Conservation (phyloP, 2,888 invertebrate species). For the Acronicta alni region DNA sequence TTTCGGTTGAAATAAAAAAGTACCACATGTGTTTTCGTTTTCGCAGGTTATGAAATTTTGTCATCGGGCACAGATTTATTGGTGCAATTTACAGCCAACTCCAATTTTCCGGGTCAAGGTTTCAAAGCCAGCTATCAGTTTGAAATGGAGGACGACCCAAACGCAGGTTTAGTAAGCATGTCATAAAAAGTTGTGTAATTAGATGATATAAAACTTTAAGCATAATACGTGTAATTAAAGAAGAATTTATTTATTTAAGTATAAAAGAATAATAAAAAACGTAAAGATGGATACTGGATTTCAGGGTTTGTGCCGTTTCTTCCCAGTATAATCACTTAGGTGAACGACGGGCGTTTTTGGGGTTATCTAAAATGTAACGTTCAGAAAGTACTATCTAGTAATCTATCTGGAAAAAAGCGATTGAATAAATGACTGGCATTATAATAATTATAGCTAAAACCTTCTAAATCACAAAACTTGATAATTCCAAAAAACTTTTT, state of each 20-base stretch:
- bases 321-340: too few relatives aligned
- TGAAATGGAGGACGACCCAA: constrained; percentile 88
- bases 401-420: too few relatives aligned
- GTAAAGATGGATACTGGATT: too few relatives aligned
- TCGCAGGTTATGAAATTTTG: constrained; percentile 92
- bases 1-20: not conserved
- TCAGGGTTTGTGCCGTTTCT: too few relatives aligned
- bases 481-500: too few relatives aligned
- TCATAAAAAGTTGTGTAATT: constrained; percentile 33
- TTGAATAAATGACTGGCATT: too few relatives aligned
- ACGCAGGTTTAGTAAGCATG: constrained; percentile 85
- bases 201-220: not conserved
- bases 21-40: not conserved
- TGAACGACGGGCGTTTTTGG: too few relatives aligned
- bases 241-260: not conserved
- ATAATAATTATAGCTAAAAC: too few relatives aligned
- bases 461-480: too few relatives aligned
- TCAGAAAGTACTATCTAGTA: too few relatives aligned
- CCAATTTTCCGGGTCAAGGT: constrained; percentile 93
- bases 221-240: too few relatives aligned
- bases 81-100: constrained; percentile 95
- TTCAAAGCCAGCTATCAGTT: constrained; percentile 94
- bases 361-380: too few relatives aligned
- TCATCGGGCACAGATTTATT: constrained; percentile 94
- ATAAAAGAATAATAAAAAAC: not conserved